Evolutionary conservation across 2,113 vertebrate genomes (phyloP).

Genomic region (Furnarius figulus): DNA sequence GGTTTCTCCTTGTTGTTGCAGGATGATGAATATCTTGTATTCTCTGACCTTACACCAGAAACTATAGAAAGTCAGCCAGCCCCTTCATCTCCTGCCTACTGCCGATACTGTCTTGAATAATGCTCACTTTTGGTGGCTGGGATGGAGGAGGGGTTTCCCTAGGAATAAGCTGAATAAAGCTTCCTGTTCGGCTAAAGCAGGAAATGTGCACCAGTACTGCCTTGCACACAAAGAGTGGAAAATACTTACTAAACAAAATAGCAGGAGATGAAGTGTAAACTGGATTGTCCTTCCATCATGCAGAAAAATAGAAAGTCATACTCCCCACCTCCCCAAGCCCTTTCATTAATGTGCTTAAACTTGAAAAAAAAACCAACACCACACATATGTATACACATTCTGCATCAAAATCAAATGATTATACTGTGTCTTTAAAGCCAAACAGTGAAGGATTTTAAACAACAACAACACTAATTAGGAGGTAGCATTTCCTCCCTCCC

Average conservation of each 20-base stretch:
- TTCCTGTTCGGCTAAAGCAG: conserved; percentile 43
- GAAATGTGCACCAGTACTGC: conserved; percentile 50
- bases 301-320: conserved; percentile 11
- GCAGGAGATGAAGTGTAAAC: conserved; percentile 57
- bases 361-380: not conserved
- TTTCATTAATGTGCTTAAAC: not conserved
- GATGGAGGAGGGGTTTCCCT: conserved; percentile 56
- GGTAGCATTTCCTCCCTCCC: conserved; percentile 29
- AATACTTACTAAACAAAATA: conserved; percentile 65
- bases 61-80: not conserved
- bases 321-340: not conserved
- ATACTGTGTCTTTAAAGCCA: conserved; percentile 35
- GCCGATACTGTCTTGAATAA: not conserved
- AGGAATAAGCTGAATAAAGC: conserved; percentile 61
- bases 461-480: not conserved
- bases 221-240: conserved; percentile 55
- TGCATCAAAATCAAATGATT: not conserved
- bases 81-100: not conserved
- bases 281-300: conserved; percentile 29
- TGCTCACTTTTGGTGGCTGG: conserved; percentile 9
- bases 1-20: not conserved
- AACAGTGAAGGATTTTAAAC: not conserved
- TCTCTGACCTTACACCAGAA: not conserved
- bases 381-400: not conserved
- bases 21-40: not conserved